Base-by-base conservation (phyloP, 2,888 invertebrate species). In the Pyrgus malvae region DNA sequence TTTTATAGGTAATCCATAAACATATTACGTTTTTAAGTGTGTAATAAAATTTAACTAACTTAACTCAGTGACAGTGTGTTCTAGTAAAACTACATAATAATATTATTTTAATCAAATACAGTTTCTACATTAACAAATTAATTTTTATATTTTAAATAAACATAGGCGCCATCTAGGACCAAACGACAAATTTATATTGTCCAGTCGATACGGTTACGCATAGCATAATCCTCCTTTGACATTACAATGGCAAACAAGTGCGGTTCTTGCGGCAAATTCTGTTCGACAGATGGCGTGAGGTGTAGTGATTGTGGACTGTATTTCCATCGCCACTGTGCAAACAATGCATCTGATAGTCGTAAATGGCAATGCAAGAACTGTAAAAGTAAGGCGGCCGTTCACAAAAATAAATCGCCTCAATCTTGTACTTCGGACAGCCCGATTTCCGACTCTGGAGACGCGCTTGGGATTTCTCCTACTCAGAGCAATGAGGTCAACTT, bases 241-340 rank as follows among this genome's bases (percentile, higher is more conserved):
- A 6, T 5, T 9, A n/a, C n/a, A n/a, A 27, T 27, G 27, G 9
- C 27, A 8, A 21, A 19, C 12, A 45, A 45, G n/a, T 45, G 45
- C 4, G 21, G 31, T 12, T 7, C 21, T 6, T 45, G 45, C 19
- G 45, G 31, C 19, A 45, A 45, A 11, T 45, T 33, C 14, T 19
- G 19, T 1, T 33, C 45, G 19, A 11, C 45, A 45, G 45, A 45
- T 45, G 45, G 45, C 19, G 45, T 33, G 3, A 45, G 21, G 14
- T 45, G 45, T 9, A 12, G n/a, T 2, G 3, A 19, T 2, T 45
- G 45, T n/a, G 9, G 25, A 11, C 9, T 14, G 1, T 21, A 12
- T 1, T 33, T 33, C 5, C 45, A 45, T 21, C 19, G 33, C 2
- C 27, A 8, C 6, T 27, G 27, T n/a, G 27, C 27, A 8, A 27